A percentile compares a stretch with the other conserved stretches of the same genome.
Evolutionary conservation across 2,113 vertebrate species (phyloP).

Genomic region (Leptobrachium ailaonicum): DNA sequence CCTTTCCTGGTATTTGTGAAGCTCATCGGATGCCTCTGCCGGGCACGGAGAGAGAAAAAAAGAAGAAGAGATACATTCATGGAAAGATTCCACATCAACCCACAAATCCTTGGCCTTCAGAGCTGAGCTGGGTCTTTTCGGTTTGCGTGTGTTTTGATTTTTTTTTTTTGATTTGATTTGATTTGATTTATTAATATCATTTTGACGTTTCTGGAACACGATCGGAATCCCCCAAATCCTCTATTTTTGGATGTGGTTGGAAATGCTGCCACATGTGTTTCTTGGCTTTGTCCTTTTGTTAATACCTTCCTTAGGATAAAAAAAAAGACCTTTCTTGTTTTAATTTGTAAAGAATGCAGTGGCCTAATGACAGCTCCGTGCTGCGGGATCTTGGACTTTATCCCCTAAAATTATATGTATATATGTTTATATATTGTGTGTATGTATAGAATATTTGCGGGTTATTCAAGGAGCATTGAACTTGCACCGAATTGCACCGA

Average conservation of each 20-base stretch:
- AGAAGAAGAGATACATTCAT: too few species aligned
- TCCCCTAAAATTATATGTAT: too few species aligned
- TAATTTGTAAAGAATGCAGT: too few species aligned
- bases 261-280: slow-evolving; percentile 5
- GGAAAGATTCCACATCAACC: slow-evolving; percentile 13
- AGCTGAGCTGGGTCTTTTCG: background rate
- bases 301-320: background rate
- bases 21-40: background rate
- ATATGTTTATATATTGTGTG: too few species aligned
- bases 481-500: too few species aligned
- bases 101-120: slow-evolving; percentile 29
- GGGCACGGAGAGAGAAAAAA: background rate
- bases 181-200: background rate
- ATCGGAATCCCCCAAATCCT: slow-evolving; percentile 16
- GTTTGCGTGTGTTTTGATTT: slow-evolving; percentile 11
- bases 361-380: too few species aligned
- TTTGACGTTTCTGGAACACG: slow-evolving; percentile 10
- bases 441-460: too few species aligned
- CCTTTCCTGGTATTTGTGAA: background rate
- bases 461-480: too few species aligned
- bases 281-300: background rate
- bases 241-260: slow-evolving; percentile 11
- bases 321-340: too few species aligned
- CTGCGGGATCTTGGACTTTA: too few species aligned
- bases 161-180: background rate